These are phyloP conservation scores for Theocolax elegans DNA, from an alignment of 1,140 invertebrate species.

Conservation along the genomic window DNA sequence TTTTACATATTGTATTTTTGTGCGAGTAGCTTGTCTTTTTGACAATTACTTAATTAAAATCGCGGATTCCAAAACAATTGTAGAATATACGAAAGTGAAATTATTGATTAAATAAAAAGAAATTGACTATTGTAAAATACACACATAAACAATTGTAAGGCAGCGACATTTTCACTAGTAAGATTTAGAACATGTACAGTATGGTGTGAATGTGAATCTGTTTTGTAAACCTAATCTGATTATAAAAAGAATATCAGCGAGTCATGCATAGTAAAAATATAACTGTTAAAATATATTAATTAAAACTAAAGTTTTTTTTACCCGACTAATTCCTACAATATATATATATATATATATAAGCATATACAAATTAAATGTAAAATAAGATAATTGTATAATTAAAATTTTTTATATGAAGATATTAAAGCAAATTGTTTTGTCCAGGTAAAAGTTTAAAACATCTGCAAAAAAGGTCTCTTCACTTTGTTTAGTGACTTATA, in stretches of 20 bases:
- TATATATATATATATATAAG: too few relatives aligned
- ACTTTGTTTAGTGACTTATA: too few relatives aligned
- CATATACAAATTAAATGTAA: too few relatives aligned
- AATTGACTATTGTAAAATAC: conserved; percentile 27
- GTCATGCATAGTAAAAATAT: conserved; percentile 36
- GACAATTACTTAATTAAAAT: background rate
- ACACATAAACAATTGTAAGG: conserved; percentile 8
- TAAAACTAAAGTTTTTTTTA: background rate
- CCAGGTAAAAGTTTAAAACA: too few relatives aligned
- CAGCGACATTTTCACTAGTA: background rate
- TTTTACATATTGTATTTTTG: conserved; percentile 28
- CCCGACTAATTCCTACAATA: too few relatives aligned
- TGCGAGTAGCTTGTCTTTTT: background rate
- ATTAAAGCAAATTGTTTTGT: too few relatives aligned
- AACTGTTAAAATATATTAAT: conserved; percentile 35
- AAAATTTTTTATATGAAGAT: too few relatives aligned
- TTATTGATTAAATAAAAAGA: conserved; percentile 8
- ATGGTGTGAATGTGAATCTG: conserved; percentile 35
- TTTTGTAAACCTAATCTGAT: conserved; percentile 34
- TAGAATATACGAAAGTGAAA: conserved; percentile 13
- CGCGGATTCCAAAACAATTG: background rate
- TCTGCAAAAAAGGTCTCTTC: too few relatives aligned
- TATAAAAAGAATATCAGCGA: conserved; percentile 26
- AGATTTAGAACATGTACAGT: conserved; percentile 18
- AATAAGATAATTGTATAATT: too few relatives aligned